Conservation (phyloP, 2,888 invertebrate genomes). For the Bellardia bayeri region DNA sequence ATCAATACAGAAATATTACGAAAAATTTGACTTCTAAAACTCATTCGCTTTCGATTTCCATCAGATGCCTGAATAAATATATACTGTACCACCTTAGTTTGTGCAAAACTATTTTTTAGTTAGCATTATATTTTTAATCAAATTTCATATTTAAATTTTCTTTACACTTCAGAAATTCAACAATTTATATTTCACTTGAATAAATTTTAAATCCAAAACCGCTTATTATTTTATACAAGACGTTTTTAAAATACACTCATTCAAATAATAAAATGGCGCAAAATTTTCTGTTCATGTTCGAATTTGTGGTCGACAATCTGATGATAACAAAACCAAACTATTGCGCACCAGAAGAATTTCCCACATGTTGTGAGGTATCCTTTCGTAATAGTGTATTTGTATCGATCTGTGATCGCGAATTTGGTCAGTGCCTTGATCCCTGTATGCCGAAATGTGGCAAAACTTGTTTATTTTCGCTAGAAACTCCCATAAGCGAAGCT, state of each 20-base stretch:
- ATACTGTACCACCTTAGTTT: neutral
- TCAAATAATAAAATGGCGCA: conserved; percentile 76
- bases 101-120: neutral
- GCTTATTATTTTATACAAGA: neutral
- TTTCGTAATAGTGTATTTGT: conserved; percentile 82
- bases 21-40: too few species aligned
- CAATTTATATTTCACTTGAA: conserved; percentile 15
- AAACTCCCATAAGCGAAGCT: conserved; percentile 79
- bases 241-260: neutral
- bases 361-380: conserved; percentile 82
- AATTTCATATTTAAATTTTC: conserved; percentile 3
- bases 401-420: conserved; percentile 82
- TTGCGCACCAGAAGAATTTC: conserved; percentile 84
- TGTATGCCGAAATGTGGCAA: conserved; percentile 80
- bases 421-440: conserved; percentile 79
- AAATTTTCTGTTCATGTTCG: conserved; percentile 83
- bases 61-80: neutral
- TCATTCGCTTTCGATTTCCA: too few species aligned
- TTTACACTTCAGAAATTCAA: conserved; percentile 26
- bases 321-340: conserved; percentile 81
- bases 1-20: too few species aligned
- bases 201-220: conserved; percentile 46
- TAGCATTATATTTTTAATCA: conserved; percentile 36
- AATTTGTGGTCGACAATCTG: conserved; percentile 83
- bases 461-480: conserved; percentile 81